Evolutionary conservation across 2,797 vertebrate species (phyloP), one percentile per base, ranked within the genome.

Genomic region (Chloroceryle inda): DNA sequence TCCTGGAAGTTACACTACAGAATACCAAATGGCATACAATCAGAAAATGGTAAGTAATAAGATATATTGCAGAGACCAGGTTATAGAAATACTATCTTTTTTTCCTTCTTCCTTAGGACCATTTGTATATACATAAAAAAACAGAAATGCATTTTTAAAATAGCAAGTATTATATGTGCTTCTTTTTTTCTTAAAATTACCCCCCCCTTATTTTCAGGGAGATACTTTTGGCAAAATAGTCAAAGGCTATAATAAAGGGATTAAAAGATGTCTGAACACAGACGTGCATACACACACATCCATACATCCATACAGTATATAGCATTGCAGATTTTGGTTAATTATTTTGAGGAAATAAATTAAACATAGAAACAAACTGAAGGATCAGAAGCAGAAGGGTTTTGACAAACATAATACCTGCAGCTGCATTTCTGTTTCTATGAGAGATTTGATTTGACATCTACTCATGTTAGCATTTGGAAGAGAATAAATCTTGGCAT

Each of bases 371-470:
- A 95, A 80, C 23, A 52, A 77, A 77, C 29, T 81, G 89, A 88
- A 94, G 92, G 58, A 92, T 82, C 69, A 58, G 52, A 89, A 94
- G 77, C 78, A 92, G 40, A 92, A 92, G 53, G 84, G 35, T 68
- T 97, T 94, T 95, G 89, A 91, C 88, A 96, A 92, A 95, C 62
- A 59, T 85, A 95, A 89, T 92, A 91, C 96, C 94, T 92, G 89
- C 95, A 97, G 95, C 97, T 97, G 97, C 56, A 71, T 92, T 96
- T 97, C 92, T 94, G 68, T 91, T 97, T 96, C 87, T 95, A 22
- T 58, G 56, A 90, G 87, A 89, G 69, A 97, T 97, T 93, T 96
- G 95, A 96, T 97, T 97, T 97, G 97, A 97, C 85, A 89, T 91
- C 80, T 35, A 9, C 85, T 97, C 84, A n/a, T 90, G 89, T 94